Evolutionary conservation across 1,140 invertebrate species (phyloP).

Genomic region (Dinoponera quadriceps): DNA sequence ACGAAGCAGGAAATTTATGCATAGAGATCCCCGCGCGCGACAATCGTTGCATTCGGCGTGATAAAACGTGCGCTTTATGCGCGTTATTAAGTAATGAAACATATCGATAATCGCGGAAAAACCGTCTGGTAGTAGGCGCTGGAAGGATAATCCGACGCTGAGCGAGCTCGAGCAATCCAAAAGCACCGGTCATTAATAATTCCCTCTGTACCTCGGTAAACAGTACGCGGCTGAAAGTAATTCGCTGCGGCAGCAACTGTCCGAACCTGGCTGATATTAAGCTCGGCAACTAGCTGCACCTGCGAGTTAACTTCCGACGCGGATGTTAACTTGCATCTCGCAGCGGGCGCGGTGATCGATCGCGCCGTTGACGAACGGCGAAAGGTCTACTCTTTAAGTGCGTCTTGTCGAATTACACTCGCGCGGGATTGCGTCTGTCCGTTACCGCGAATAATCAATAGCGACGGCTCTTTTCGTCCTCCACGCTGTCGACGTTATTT

Average conservation of each 20-base stretch:
- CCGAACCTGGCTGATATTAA: constrained; percentile 47
- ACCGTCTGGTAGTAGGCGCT: constrained; percentile 17
- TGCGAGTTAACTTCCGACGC: constrained; percentile 14
- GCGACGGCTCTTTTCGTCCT: background rate
- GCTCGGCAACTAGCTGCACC: constrained; percentile 32
- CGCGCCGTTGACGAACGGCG: constrained; percentile 32
- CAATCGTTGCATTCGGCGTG: constrained; percentile 5
- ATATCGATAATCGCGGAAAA: constrained; percentile 48
- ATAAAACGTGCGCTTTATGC: constrained; percentile 18
- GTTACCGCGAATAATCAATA: background rate
- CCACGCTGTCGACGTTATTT: background rate
- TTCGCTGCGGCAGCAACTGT: constrained; percentile 54
- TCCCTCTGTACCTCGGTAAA: constrained; percentile 48
- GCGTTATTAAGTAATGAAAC: constrained; percentile 44
- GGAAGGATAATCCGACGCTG: constrained; percentile 28
- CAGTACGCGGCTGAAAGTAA: constrained; percentile 51
- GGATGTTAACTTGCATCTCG: constrained; percentile 26
- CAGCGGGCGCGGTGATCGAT: constrained; percentile 35
- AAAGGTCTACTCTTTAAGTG: background rate
- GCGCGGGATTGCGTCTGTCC: no score
- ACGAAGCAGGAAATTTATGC: constrained; percentile 19
- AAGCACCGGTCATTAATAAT: constrained; percentile 61
- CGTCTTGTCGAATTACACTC: constrained; percentile 15
- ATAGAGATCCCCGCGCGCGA: background rate
- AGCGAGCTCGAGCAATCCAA: constrained; percentile 37